A percentile compares a stretch with the other conserved stretches of the same genome.
Evolutionary conservation across 2,888 invertebrate species (phyloP).

Genomic region (Pseudeuparius sepicola): DNA sequence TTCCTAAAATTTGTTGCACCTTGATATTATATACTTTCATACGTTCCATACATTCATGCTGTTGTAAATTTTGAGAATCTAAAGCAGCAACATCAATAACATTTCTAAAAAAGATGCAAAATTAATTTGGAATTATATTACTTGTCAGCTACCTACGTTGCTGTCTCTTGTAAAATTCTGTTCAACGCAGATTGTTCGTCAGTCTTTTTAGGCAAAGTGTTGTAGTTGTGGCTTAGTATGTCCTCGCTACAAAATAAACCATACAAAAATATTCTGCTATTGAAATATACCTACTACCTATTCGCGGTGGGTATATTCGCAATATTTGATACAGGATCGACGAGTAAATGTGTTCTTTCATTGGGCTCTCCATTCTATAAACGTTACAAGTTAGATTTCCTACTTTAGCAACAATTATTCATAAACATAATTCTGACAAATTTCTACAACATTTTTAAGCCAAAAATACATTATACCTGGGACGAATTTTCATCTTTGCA

Average conservation of each 20-base stretch:
- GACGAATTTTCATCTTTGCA: constrained; percentile 58
- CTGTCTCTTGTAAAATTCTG: constrained; percentile 82
- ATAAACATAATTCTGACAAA: too few relatives aligned
- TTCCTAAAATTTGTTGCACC: constrained; percentile 44
- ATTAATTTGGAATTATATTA: not conserved
- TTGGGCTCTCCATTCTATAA: constrained; percentile 49
- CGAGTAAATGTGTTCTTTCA: constrained; percentile 70
- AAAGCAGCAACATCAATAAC: constrained; percentile 91
- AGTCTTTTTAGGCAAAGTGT: constrained; percentile 61
- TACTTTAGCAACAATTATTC: too few relatives aligned
- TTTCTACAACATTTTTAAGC: not conserved
- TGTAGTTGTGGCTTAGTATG: constrained; percentile 50
- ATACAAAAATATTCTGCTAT: constrained; percentile 19
- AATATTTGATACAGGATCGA: constrained; percentile 66
- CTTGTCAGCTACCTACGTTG: constrained; percentile 54
- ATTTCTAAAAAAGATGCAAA: constrained; percentile 51
- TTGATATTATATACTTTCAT: constrained; percentile 58
- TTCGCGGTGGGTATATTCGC: constrained; percentile 62
- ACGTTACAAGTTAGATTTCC: constrained; percentile 1
- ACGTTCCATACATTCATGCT: constrained; percentile 79
- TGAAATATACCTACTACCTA: constrained; percentile 35
- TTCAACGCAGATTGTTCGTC: constrained; percentile 87
- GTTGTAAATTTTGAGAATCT: constrained; percentile 79
- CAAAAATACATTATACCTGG: constrained; percentile 43
- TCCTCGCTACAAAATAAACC: constrained; percentile 47